Evolutionary conservation across 1,140 invertebrate genomes (phyloP), one percentile per base, ranked within the genome.

Genomic region (Acyrthosiphon pisum): DNA sequence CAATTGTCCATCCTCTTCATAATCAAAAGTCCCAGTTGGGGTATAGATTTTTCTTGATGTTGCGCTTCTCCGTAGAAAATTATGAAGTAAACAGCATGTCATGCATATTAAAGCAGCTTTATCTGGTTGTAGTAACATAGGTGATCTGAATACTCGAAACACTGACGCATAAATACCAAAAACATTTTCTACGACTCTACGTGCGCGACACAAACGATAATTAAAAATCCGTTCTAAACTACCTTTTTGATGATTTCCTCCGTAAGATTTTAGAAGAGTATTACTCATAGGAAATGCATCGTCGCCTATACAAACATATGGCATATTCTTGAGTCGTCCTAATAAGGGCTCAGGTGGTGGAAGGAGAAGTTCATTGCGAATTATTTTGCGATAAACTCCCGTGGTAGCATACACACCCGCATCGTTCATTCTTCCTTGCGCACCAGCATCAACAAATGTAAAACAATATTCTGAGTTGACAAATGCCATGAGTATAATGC

Each of bases 261-360:
- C 94, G 94, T 95, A 96, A 37, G 95, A 95, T 93, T 95, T 95
- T 95, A 96, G 95, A 46, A 96, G 60, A 93, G 95, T 92, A 93
- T 90, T 81, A 94, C 94, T 94, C 68, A 96, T 91, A 37, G 95
- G 94, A 94, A 96, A 96, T 56, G 96, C 95, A 92, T 95, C 95
- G 94, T 96, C 96, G 23, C 93, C 96, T 44, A 96, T 94, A 95
- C 95, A 94, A 94, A 94, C 60, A 76, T 93, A 94, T 50, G 93
- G 93, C 18, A 93, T 4, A 26, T 41, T 26, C 46, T 50, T 50
- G 0, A 26, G n/a, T 50, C 14, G 41, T 86, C 60, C 44, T 89
- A 50, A 60, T 76, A 89, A 87, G 50, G 87, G 84, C 44, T 50
- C n/a, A 68, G 41, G 37, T 41, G 93, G n/a, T 56, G 87, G 87